These are phyloP conservation scores for Hyposmocoma kahamanoa DNA, from an alignment of 1,140 invertebrate genomes.

Conservation along the genomic window DNA sequence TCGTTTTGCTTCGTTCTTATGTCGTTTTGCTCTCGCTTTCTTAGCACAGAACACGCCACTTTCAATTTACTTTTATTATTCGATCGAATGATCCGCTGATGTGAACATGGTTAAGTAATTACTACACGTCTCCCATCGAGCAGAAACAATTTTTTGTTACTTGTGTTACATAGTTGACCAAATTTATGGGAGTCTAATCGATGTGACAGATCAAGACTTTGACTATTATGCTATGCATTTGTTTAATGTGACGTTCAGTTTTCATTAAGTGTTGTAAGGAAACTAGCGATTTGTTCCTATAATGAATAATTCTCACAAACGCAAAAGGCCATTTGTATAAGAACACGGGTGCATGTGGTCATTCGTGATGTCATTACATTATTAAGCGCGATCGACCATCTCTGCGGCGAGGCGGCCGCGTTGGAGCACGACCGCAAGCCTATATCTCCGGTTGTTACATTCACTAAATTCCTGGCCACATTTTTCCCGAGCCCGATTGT, in stretches of 20 bases:
- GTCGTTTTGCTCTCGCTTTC: constrained; percentile 36
- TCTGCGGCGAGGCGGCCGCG: constrained; percentile 26
- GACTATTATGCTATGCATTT: too few relatives aligned
- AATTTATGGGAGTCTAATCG: too few relatives aligned
- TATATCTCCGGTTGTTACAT: constrained; percentile 51
- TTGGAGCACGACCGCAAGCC: constrained; percentile 31
- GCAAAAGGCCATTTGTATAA: too few relatives aligned
- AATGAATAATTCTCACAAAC: too few relatives aligned
- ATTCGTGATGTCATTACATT: constrained; percentile 28
- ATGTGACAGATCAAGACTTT: too few relatives aligned
- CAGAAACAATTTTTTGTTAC: too few relatives aligned
- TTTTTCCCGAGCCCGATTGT: constrained; percentile 66
- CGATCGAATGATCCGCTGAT: constrained; percentile 17
- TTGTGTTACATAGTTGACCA: too few relatives aligned
- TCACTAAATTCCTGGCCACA: constrained; percentile 66
- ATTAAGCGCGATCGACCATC: constrained; percentile 52
- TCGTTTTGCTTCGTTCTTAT: not conserved
- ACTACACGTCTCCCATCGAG: too few relatives aligned
- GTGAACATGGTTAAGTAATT: constrained; percentile 38
- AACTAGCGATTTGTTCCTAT: too few relatives aligned
- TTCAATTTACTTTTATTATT: constrained; percentile 34
- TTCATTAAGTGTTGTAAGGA: too few relatives aligned
- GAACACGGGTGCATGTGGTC: too few relatives aligned
- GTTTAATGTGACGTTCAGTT: too few relatives aligned
- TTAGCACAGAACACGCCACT: constrained; percentile 21